Conservation (phyloP, 2,113 vertebrate species). For the Ammodytes dubius region DNA sequence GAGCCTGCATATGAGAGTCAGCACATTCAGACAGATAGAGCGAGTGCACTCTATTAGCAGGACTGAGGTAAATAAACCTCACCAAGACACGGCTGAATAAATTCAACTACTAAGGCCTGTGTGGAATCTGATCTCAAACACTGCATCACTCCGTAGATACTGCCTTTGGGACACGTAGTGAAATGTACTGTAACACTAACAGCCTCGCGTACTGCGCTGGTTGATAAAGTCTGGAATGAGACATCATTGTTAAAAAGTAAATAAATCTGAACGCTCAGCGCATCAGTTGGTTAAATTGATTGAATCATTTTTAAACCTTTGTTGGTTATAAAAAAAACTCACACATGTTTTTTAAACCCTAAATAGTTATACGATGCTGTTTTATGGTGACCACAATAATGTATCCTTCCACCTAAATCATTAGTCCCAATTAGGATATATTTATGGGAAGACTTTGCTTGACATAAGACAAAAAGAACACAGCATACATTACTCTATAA, state of each 20-base stretch:
- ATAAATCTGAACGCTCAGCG: slow-evolving; percentile 9
- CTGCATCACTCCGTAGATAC: slow-evolving; percentile 54
- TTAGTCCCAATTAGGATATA: not conserved
- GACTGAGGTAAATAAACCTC: slow-evolving; percentile 82
- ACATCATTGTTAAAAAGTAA: slow-evolving; percentile 15
- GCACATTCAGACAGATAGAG: slow-evolving; percentile 79
- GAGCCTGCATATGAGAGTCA: slow-evolving; percentile 75
- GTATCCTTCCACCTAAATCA: not conserved
- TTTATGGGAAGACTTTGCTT: not conserved
- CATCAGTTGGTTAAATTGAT: not conserved
- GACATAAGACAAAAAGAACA: not conserved
- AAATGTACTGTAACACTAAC: slow-evolving; percentile 75
- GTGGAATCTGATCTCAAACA: slow-evolving; percentile 57
- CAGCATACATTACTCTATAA: not conserved
- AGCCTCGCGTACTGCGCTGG: slow-evolving; percentile 41
- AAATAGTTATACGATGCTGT: not conserved
- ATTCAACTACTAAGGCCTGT: slow-evolving; percentile 67
- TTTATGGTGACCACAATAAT: not conserved
- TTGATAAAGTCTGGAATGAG: slow-evolving; percentile 58
- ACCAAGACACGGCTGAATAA: slow-evolving; percentile 78
- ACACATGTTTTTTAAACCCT: not conserved
- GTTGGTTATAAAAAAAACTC: not conserved
- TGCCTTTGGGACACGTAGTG: slow-evolving; percentile 71
- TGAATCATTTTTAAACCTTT: not conserved
- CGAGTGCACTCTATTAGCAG: slow-evolving; percentile 81